Evolutionary conservation across 1,140 invertebrate species (phyloP), one percentile per base, ranked within the genome.

Genomic region (Drosophila willistoni): DNA sequence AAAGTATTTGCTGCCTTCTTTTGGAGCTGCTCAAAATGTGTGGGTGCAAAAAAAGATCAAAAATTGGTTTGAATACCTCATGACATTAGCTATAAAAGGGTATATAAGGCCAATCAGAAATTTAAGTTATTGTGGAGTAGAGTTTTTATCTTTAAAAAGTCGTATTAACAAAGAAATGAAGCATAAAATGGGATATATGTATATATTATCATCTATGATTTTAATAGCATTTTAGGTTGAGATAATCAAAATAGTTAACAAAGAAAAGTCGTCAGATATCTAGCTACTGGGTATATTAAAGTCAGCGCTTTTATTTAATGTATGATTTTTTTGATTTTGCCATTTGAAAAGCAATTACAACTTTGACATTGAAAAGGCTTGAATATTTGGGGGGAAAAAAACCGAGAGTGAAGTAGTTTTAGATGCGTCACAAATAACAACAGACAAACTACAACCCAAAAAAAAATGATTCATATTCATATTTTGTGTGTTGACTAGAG

Each of bases 321-420:
- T 19, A 51, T 51, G 19, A 22, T 12, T 51, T 19, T 12, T 10
- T 36, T 6, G 44, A 17, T 19, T 51, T 51, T 51, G 44, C 44
- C 12, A 44, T 17, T 64, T 42, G 55, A 68, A 62, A 69, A 71
- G 67, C 67, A 83, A 86, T 82, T 82, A 87, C 65, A 79, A 51
- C 65, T 73, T 76, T 87, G 83, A 77, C 83, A 86, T 86, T 87
- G 83, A 86, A 86, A 73, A 66, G 68, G 56, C 81, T 77, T 73
- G 33, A 75, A 70, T 59, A 68, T 19, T 17, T 13, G 6, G 13
- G 13, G 12, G 12, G 13, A 19, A 13, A 62, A 42, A 39, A 13
- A 61, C 19, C 29, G 14, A 68, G 29, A 62, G 39, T 56, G 70
- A 54, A 64, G 17, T 73, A 42, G 47, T 57, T 51, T 72, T 36